Evolutionary conservation across 2,888 invertebrate species (phyloP).

Genomic region (Erebia epiphron): DNA sequence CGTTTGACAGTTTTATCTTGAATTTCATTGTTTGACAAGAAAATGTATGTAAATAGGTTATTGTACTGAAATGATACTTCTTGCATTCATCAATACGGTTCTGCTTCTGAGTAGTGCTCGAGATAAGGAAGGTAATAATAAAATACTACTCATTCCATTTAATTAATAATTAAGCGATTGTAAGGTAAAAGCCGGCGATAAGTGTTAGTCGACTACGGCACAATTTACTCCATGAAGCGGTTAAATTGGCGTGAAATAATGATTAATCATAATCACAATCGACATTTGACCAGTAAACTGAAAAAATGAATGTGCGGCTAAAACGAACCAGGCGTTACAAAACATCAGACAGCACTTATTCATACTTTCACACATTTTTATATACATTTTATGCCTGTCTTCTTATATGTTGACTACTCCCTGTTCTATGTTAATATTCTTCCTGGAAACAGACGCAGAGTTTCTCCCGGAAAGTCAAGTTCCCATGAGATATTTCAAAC

Average conservation of each 20-base stretch:
- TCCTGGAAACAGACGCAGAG: too few species aligned
- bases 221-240: not conserved
- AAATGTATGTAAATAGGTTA: slow-evolving; percentile 6
- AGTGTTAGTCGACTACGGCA: not conserved
- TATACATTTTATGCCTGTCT: too few species aligned
- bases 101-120: not conserved
- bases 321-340: too few species aligned
- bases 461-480: too few species aligned
- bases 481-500: too few species aligned
- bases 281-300: not conserved
- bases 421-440: too few species aligned
- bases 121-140: not conserved
- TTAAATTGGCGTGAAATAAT: slow-evolving; percentile 5
- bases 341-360: too few species aligned
- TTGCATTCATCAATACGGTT: not conserved
- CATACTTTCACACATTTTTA: too few species aligned
- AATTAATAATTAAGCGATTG: slow-evolving; percentile 6
- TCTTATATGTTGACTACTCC: too few species aligned
- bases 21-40: not conserved
- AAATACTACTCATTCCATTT: slow-evolving; percentile 10
- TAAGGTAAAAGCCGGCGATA: slow-evolving; percentile 5
- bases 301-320: not conserved
- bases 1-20: slow-evolving; percentile 13
- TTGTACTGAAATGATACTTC: not conserved
- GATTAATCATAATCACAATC: not conserved